Evolutionary conservation across 1,140 invertebrate genomes (phyloP), one percentile per base, ranked within the genome.

Genomic region (Microplitis demolitor): DNA sequence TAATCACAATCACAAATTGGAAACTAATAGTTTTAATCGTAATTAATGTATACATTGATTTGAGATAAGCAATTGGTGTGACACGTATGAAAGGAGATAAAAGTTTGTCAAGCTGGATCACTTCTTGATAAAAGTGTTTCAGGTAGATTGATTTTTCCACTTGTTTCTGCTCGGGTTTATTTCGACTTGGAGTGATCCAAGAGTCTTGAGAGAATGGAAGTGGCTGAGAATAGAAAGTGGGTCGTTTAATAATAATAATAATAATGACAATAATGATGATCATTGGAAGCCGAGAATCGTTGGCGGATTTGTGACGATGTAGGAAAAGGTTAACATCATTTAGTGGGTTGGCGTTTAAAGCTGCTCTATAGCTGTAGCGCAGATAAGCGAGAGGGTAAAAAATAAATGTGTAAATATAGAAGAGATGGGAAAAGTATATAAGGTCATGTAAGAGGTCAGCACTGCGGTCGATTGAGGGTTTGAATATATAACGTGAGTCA

Each of bases 211-310:
- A 67, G 33, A 56, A 67, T 67, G 45, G 66, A 67, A 24, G 63
- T 31, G 11, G 66, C 66, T 54, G 66, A 54, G 66, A 67, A 67
- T 67, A 67, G 66, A 67, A 67, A 67, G 66, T 53, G 66, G 66
- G 66, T 67, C 66, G 37, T 31, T 33, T 24, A 24, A 13, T 13
- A 5, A 31, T 2, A 31, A 33, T 4, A 33, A 61, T 45, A 13
- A 5, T 24, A 8, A 24, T 35, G 16, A 35, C 4, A 8, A 24
- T 35, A 4, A 35, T 24, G 4, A 9, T 33, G 3, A 61, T 13
- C 16, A 35, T 14, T 16, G 51, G 54, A 34, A 33, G 31, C 9
- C 50, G 50, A 50, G 66, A 67, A 50, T 66, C 63, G 16, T 34
- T 53, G 50, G 24, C n/a, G 45, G 66, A 67, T 67, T 66, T 67